phyloP scores from a whole-genome alignment of 35 echinoderm and acorn worm genomes.

The Heliocidaris erythrogramma region DNA sequence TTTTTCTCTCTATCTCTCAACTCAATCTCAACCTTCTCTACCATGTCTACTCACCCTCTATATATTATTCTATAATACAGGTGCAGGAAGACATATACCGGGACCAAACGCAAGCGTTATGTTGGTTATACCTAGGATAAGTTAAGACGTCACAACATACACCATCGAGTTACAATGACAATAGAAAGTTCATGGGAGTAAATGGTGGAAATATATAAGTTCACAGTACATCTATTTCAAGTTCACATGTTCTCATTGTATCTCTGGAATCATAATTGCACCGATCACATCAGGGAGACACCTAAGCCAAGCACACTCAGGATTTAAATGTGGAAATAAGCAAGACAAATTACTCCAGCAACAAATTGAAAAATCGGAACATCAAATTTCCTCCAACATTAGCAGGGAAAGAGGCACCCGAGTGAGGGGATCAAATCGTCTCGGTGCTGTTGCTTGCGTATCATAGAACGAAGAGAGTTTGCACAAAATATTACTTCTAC shows the following conservation, averaged over 20 bases:
- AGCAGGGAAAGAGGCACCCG: background rate
- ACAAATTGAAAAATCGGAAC: constrained; percentile 4
- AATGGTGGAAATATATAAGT: background rate
- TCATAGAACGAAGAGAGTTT: background rate
- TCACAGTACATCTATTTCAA: background rate
- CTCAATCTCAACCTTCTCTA: background rate
- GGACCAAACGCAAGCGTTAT: background rate
- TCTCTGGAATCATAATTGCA: no score
- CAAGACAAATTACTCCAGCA: background rate
- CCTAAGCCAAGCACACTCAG: background rate
- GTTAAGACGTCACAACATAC: background rate
- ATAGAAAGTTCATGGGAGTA: no score
- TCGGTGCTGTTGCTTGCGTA: background rate
- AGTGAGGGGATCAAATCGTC: background rate
- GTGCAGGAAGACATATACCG: background rate
- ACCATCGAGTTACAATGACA: background rate
- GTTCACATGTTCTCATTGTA: background rate
- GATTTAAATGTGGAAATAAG: constrained; percentile 12
- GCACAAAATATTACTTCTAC: no score
- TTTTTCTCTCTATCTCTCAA: background rate
- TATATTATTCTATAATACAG: background rate
- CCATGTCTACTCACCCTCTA: background rate
- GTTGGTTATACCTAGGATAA: background rate
- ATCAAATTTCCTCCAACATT: background rate
- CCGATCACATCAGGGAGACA: background rate